These are phyloP conservation scores for Microhierax caerulescens DNA, from an alignment of 2,797 vertebrate species.

Conservation along the genomic window DNA sequence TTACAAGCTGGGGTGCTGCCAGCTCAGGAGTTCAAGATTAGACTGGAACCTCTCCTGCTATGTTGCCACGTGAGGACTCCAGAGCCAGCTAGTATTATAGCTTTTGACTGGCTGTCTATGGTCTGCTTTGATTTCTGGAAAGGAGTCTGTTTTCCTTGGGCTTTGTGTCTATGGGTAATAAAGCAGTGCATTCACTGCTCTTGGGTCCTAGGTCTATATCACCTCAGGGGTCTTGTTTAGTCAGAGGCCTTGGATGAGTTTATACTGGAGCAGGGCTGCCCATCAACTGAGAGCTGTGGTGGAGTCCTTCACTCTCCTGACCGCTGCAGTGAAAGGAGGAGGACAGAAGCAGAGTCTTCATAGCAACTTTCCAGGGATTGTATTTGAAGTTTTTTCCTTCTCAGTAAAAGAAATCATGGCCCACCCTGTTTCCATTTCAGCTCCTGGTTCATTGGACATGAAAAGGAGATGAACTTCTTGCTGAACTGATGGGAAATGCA, in stretches of 20 bases:
- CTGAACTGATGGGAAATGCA: conserved; percentile 2
- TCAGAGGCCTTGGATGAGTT: conserved; percentile 19
- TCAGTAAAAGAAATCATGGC: neutral
- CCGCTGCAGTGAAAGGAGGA: neutral
- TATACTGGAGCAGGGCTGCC: neutral
- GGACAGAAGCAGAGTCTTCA: neutral
- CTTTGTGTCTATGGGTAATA: conserved; percentile 19
- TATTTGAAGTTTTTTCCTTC: neutral
- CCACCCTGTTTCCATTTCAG: neutral
- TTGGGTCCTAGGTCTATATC: neutral
- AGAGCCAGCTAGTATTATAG: neutral
- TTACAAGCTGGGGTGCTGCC: neutral
- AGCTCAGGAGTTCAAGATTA: neutral
- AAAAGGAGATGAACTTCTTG: conserved; percentile 2
- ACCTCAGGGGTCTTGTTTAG: conserved; percentile 32
- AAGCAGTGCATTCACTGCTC: neutral
- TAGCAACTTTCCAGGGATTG: neutral
- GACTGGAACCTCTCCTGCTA: neutral
- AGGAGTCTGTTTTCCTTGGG: conserved; percentile 34
- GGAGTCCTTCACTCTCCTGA: neutral
- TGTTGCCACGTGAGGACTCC: neutral
- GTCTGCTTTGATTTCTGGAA: conserved; percentile 30
- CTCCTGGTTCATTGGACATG: neutral
- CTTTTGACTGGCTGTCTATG: neutral
- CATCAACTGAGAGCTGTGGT: neutral